These are phyloP conservation scores for Pseudomyrmex flavicornis DNA, from an alignment of 1,140 invertebrate species.

Conservation along the genomic window DNA sequence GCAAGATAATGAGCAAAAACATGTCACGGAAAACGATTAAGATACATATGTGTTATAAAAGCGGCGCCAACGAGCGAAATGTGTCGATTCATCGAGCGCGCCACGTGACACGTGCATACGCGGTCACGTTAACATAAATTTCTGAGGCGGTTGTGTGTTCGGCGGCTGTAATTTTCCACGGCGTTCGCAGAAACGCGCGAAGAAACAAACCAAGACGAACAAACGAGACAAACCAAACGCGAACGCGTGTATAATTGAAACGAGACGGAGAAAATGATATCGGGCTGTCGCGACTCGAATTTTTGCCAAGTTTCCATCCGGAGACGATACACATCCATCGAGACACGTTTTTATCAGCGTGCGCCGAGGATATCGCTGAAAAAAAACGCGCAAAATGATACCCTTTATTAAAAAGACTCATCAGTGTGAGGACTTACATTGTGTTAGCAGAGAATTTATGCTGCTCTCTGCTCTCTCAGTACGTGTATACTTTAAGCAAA, in stretches of 20 bases:
- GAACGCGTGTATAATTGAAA: not conserved
- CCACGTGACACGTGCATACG: not conserved
- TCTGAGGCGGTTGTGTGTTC: not conserved
- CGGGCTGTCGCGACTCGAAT: conserved; percentile 2
- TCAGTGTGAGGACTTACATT: too few species aligned
- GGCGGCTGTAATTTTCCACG: conserved; percentile 10
- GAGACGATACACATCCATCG: not conserved
- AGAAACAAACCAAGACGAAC: not conserved
- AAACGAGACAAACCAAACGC: too few species aligned
- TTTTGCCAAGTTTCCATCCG: conserved; percentile 21
- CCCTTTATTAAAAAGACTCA: conserved; percentile 8
- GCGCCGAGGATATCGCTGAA: conserved; percentile 24
- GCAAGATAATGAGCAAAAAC: conserved; percentile 39
- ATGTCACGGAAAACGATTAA: conserved; percentile 20
- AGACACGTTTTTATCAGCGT: conserved; percentile 26
- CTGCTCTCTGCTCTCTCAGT: not conserved
- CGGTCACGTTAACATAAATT: conserved; percentile 18
- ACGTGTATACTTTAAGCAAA: not conserved
- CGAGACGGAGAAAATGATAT: conserved; percentile 8
- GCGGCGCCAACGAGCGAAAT: conserved; percentile 13
- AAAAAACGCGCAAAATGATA: conserved; percentile 28
- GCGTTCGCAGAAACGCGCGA: not conserved
- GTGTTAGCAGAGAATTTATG: not conserved
- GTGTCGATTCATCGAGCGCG: conserved; percentile 18
- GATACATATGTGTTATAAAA: not conserved